Conservation (phyloP, 1,140 invertebrate species). For the Bombus sylvicola region DNA sequence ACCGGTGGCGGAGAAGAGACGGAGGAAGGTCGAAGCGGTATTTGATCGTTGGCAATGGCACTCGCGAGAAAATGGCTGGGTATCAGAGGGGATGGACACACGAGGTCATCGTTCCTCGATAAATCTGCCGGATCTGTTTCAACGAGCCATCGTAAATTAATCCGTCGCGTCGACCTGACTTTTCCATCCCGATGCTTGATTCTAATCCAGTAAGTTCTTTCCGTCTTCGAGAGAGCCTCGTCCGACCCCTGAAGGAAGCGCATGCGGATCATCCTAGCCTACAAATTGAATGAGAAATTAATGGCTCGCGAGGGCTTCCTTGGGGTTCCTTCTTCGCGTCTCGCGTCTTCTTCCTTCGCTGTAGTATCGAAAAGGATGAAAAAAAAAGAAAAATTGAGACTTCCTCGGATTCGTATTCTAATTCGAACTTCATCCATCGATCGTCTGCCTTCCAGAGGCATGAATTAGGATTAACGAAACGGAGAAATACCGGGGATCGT, state of each 20-base stretch:
- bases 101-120: constrained; percentile 65
- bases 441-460: background rate
- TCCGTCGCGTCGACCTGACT: constrained; percentile 66
- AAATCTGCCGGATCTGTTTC: constrained; percentile 71
- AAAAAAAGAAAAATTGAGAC: background rate
- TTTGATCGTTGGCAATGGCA: constrained; percentile 2
- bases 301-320: constrained; percentile 48
- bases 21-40: background rate
- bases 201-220: constrained; percentile 61
- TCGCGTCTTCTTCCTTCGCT: background rate
- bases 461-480: background rate
- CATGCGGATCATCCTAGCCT: constrained; percentile 35
- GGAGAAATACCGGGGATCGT: background rate
- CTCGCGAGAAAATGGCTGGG: constrained; percentile 22
- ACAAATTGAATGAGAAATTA: constrained; percentile 61
- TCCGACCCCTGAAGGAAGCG: constrained; percentile 21
- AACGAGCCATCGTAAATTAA: constrained; percentile 71
- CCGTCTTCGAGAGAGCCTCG: constrained; percentile 2
- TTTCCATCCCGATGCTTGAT: constrained; percentile 65
- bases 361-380: background rate
- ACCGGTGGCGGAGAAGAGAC: constrained; percentile 26
- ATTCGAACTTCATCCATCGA: background rate
- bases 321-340: constrained; percentile 19
- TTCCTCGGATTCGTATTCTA: background rate
- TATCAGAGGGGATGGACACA: background rate